A percentile compares a stretch with the other conserved stretches of the same genome.
Conservation (phyloP, 2,888 invertebrate genomes). For the Seira musarum region DNA sequence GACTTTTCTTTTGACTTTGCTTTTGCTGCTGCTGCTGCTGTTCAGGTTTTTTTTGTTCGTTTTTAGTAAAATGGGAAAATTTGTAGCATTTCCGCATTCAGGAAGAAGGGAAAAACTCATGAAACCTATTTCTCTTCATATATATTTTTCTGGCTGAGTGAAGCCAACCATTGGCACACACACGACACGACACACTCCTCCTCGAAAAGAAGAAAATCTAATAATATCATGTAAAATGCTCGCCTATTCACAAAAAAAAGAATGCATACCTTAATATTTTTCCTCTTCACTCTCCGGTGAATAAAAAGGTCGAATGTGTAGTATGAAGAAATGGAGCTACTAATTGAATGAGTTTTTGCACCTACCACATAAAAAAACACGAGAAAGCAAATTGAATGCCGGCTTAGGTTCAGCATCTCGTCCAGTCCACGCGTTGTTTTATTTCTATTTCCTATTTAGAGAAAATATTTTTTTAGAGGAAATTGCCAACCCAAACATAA, state of each 20-base stretch:
- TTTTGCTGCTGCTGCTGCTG: too few species aligned
- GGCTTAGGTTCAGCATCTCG: too few species aligned
- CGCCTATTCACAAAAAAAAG: background rate
- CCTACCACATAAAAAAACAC: too few species aligned
- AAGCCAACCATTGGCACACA: constrained; percentile 43
- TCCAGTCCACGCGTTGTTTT: too few species aligned
- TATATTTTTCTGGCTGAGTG: constrained; percentile 52
- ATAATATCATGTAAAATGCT: constrained; percentile 54
- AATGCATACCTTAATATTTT: background rate
- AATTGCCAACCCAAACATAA: too few species aligned
- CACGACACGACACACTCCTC: constrained; percentile 9
- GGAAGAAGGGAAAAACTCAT: background rate
- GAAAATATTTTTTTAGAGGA: too few species aligned
- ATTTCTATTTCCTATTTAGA: too few species aligned
- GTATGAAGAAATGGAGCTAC: constrained; percentile 12
- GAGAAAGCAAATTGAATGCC: too few species aligned
- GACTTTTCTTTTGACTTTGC: too few species aligned
- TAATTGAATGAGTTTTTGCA: constrained; percentile 58
- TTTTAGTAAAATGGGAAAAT: background rate
- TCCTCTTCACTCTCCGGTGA: constrained; percentile 12
- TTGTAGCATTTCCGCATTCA: background rate
- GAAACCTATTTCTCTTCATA: constrained; percentile 39
- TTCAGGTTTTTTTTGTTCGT: too few species aligned
- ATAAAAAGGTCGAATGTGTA: constrained; percentile 36
- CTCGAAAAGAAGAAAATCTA: constrained; percentile 29